Percentiles rank a stretch among this genome's conserved stretches.
Conservation (phyloP, 2,797 vertebrate species). For the Spheniscus humboldti region DNA sequence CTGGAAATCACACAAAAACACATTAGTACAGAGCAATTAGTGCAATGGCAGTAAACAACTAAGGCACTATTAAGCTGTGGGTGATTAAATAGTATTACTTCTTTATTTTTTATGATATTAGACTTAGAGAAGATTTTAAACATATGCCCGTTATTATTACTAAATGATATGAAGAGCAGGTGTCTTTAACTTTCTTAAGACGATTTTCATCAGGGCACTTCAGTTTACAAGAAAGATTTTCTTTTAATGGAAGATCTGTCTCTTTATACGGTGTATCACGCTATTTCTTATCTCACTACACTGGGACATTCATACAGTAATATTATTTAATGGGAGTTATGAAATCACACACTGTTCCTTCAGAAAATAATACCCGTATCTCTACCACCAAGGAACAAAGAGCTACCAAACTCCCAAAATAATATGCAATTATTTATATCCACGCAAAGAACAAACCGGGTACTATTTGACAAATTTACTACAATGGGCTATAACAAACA, state of each 20-base stretch:
- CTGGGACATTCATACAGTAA: constrained; percentile 70
- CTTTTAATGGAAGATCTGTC: constrained; percentile 27
- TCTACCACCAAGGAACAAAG: constrained; percentile 65
- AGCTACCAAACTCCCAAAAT: constrained; percentile 62
- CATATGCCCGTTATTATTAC: constrained; percentile 59
- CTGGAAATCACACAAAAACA: constrained; percentile 83
- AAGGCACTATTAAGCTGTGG: constrained; percentile 82
- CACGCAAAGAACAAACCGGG: constrained; percentile 28
- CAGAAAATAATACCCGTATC: constrained; percentile 67
- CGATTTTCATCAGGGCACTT: constrained; percentile 39
- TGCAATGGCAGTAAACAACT: constrained; percentile 78
- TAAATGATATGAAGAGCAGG: constrained; percentile 68
- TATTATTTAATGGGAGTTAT: constrained; percentile 73
- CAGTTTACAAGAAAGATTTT: constrained; percentile 22
- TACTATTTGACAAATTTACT: constrained; percentile 46
- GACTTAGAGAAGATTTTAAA: constrained; percentile 72
- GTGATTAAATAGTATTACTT: constrained; percentile 83
- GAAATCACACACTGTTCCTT: constrained; percentile 60
- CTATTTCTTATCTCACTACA: constrained; percentile 64
- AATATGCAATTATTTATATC: constrained; percentile 56
- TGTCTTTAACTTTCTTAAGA: constrained; percentile 65
- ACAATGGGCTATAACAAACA: constrained; percentile 13
- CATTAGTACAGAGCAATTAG: constrained; percentile 83
- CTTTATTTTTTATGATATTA: constrained; percentile 78
- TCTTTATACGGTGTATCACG: constrained; percentile 26